Evolutionary conservation across 1,140 invertebrate genomes (phyloP).

Genomic region (Brachionus manjavacas): DNA sequence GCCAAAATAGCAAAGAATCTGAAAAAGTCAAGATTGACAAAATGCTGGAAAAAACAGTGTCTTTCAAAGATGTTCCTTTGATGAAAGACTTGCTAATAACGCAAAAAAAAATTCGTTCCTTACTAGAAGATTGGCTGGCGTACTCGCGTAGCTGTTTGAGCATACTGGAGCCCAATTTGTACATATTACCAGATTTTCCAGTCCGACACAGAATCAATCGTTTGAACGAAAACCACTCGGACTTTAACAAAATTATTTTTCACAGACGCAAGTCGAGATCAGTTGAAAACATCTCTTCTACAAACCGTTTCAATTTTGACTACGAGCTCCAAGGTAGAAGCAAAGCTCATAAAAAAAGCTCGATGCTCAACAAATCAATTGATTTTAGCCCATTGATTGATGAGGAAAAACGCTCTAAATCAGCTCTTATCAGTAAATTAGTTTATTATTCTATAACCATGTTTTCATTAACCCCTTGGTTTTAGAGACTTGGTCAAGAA

Average conservation of each 20-base stretch:
- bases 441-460: background rate
- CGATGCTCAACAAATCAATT: background rate
- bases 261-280: constrained; percentile 22
- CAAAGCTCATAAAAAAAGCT: background rate
- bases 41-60: background rate
- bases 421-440: constrained; percentile 19
- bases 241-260: constrained; percentile 6
- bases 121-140: constrained; percentile 26
- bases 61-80: constrained; percentile 8
- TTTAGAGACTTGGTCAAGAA: background rate
- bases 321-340: background rate
- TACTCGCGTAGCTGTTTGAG: background rate
- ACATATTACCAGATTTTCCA: constrained; percentile 21
- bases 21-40: background rate
- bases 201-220: background rate
- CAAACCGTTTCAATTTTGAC: background rate
- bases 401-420: constrained; percentile 10
- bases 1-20: background rate
- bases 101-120: constrained; percentile 30
- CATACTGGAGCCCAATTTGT: constrained; percentile 14
- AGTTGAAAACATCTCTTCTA: background rate
- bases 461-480: background rate
- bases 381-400: background rate
- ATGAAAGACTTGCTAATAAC: constrained; percentile 26
- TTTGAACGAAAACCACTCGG: background rate